These are phyloP conservation scores for Pionites leucogaster DNA, from an alignment of 2,113 vertebrate species.

Conservation along the genomic window DNA sequence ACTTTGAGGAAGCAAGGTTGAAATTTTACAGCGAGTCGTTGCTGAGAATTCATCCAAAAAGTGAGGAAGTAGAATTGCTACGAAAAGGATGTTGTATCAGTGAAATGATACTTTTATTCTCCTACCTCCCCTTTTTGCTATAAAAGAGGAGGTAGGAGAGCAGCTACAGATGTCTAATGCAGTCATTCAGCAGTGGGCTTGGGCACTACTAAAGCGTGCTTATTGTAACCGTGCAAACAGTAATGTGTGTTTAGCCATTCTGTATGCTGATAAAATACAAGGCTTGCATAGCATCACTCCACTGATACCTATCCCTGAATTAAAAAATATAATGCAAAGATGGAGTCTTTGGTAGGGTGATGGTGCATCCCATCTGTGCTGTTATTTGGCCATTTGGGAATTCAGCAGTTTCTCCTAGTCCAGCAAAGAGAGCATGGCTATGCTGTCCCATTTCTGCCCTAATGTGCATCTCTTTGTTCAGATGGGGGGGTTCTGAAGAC, in stretches of 20 bases:
- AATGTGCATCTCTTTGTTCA: background rate
- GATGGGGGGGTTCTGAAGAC: background rate
- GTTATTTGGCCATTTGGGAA: background rate
- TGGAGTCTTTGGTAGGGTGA: background rate
- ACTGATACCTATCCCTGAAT: background rate
- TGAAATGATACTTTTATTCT: background rate
- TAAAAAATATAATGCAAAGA: background rate
- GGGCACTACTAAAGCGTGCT: background rate
- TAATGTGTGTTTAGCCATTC: background rate
- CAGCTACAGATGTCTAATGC: background rate
- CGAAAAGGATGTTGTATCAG: background rate
- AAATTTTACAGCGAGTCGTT: background rate
- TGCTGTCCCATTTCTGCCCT: background rate
- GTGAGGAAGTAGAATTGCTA: background rate
- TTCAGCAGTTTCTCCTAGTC: background rate
- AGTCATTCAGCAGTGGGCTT: background rate
- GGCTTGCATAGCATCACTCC: background rate
- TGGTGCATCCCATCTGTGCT: background rate
- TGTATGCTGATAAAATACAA: background rate
- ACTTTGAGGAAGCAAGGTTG: background rate
- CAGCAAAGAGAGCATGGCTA: rapidly evolving
- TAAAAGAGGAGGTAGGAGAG: background rate
- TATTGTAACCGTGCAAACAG: background rate
- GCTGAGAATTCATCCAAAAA: background rate
- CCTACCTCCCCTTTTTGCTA: background rate